Evolutionary conservation across 2,113 vertebrate species (phyloP), one percentile per base, ranked within the genome.

Genomic region (Aspidoscelis tigris): DNA sequence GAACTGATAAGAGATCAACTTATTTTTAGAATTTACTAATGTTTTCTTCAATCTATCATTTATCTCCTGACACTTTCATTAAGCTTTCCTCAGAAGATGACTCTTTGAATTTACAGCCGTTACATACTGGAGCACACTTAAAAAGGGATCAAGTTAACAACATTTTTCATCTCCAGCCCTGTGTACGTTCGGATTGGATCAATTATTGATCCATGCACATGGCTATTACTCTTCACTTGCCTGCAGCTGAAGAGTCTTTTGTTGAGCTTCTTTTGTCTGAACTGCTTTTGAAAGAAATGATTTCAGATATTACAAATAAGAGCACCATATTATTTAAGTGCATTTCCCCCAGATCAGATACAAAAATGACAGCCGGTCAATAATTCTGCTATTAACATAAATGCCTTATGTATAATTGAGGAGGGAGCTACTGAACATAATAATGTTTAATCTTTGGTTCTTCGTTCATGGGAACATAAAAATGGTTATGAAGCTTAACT

Each of bases 71-170:
- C 82, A 83, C 55, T 74, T 77, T 81, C 65, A 70, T 81, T 81
- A 70, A 64, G 33, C 21, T 88, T 76, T 41, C 87, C 68, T 72
- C 82, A 82, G 80, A 5, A 88, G 83, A 39, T 86, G 24, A 68
- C 84, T 85, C 85, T 88, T 43, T 82, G 66, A 55, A 12, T 14
- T 71, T 78, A 78, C 0, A 0, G 5, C 44, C 74, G 70, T 12
- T 87, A 39, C 16, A 26, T 86, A 86, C 81, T 5, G 79, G 76
- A 88, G 85, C 61, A 89, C 89, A 68, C 43, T 61, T 76, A 73
- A 87, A 65, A 16, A 16, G 53, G 75, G n/a, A 78, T 55, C 55
- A 73, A 81, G 83, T 76, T 76, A 77, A 77, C 65, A 86, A 69
- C 21, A n/a, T 84, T 61, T 71, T 73, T 68, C 80, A 80, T 47